Conservation (phyloP, 1,140 invertebrate species). For the Lepidurus apus region DNA sequence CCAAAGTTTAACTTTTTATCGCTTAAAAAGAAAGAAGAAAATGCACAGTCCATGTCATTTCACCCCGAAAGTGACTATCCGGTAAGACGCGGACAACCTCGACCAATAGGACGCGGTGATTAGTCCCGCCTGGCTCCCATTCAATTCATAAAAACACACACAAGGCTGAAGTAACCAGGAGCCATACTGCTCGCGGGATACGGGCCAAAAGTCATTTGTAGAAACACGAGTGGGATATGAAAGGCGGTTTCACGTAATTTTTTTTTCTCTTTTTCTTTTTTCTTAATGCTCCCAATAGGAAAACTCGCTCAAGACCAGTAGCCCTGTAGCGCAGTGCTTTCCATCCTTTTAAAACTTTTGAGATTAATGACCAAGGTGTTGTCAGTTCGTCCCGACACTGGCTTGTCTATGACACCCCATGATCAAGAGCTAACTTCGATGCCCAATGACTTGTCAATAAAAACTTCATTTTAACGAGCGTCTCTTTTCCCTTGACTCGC, state of each 20-base stretch:
- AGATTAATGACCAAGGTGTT: background rate
- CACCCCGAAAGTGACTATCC: background rate
- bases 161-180: background rate
- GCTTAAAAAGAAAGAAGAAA: too few relatives aligned
- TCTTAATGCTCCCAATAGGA: background rate
- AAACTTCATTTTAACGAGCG: background rate
- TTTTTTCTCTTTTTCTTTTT: background rate
- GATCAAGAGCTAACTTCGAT: background rate
- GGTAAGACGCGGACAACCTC: background rate
- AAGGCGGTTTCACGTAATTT: background rate
- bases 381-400: background rate
- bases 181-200: background rate
- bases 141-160: background rate
- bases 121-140: background rate
- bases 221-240: background rate
- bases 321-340: background rate
- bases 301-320: background rate
- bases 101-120: background rate
- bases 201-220: constrained; percentile 13
- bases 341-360: background rate
- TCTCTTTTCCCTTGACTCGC: background rate
- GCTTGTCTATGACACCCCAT: background rate
- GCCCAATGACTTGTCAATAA: background rate
- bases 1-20: too few relatives aligned
- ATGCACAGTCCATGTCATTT: too few relatives aligned